Evolutionary conservation across 2,113 vertebrate genomes (phyloP), one percentile per base, ranked within the genome.

Genomic region (Syngnathus typhle): DNA sequence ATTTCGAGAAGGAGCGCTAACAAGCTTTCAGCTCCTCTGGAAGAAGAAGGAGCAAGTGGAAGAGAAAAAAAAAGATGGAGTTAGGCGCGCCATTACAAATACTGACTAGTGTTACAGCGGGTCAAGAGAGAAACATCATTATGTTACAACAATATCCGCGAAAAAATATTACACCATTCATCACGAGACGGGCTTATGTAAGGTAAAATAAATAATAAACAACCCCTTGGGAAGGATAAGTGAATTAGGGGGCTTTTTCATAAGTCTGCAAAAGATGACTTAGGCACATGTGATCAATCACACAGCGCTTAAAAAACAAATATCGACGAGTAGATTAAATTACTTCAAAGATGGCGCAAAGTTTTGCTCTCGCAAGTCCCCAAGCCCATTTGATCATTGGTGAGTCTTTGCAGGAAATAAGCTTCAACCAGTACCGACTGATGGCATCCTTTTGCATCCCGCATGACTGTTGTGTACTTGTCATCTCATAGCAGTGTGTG

Each of bases 21-120:
- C 82, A 91, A 89, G 81, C 84, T 82, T 78, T 92, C 89, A 1
- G 87, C 90, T 86, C 90, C 91, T 83, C 91, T 92, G 88, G 74
- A 82, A 78, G 66, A 77, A 70, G 79, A 84, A 75, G 68, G 60
- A 77, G 64, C 69, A 68, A 76, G 64, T 52, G 64, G 46, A 52
- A 38, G 36, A 76, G 70, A 83, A 63, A 83, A 36, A 86, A 68
- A 86, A 1, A 32, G 39, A 84, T 85, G 1, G 27, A 37, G 84
- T 86, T 82, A 86, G 76, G 46, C 78, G 69, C 75, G 82, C 60
- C 21, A 73, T 63, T 59, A 77, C 73, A 83, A 43, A 80, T 67
- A 61, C 59, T 60, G 65, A 51, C 44, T 73, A 81, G 67, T 16
- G 69, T 79, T 75, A 80, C 55, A 71, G 74, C 61, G 87, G 69